phyloP scores from a whole-genome alignment of 1,140 invertebrate genomes.

The Zaprionus davidi region DNA sequence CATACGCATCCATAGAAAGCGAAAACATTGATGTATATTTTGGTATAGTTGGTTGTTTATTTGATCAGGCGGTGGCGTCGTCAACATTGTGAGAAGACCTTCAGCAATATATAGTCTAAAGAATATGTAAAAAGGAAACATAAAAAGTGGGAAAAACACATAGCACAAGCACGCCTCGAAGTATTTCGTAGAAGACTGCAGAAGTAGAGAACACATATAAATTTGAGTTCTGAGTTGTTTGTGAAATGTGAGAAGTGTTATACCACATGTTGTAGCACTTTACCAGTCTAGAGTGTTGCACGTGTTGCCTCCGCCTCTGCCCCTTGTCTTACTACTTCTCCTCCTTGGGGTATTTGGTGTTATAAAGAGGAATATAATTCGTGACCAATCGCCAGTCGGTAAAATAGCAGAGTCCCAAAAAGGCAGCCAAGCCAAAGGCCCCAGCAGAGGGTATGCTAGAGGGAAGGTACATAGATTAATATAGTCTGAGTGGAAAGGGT shows the following conservation, averaged over 20 bases:
- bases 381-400: constrained; percentile 65
- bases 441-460: constrained; percentile 53
- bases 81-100: constrained; percentile 19
- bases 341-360: constrained; percentile 59
- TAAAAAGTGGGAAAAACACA: constrained; percentile 5
- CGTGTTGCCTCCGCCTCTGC: too few species aligned
- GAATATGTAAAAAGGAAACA: constrained; percentile 8
- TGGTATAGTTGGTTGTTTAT: constrained; percentile 18
- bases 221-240: background rate
- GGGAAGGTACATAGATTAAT: background rate
- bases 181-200: background rate
- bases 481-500: background rate
- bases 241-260: background rate
- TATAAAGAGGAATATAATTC: constrained; percentile 62
- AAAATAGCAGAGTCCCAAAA: constrained; percentile 47
- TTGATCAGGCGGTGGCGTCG: constrained; percentile 7
- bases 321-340: background rate
- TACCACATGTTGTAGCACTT: constrained; percentile 18
- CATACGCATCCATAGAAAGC: background rate
- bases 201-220: background rate
- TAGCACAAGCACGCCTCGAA: background rate
- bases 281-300: background rate
- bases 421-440: constrained; percentile 48
- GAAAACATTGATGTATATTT: constrained; percentile 18
- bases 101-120: constrained; percentile 15